These are phyloP conservation scores for Tragulus kanchil DNA, from an alignment of 2,113 vertebrate species.

Conservation along the genomic window DNA sequence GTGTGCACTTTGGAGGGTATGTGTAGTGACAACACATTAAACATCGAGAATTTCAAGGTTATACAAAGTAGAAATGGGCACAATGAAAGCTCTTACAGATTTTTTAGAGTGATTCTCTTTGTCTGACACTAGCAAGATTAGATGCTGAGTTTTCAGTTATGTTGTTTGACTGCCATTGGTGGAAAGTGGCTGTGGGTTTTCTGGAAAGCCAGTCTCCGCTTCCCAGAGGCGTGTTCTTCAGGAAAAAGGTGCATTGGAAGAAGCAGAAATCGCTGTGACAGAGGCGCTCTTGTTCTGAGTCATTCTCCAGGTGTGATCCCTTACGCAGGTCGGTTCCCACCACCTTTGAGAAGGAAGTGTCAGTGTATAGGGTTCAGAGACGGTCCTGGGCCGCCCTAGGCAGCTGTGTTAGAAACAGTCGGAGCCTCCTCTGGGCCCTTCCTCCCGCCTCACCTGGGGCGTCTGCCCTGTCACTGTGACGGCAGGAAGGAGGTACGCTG, in stretches of 20 bases:
- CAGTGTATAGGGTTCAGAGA: too few relatives aligned
- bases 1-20: too few relatives aligned
- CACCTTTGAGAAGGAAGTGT: background rate
- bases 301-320: background rate
- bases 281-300: too few relatives aligned
- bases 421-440: too few relatives aligned
- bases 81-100: background rate
- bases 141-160: background rate
- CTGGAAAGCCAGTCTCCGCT: background rate
- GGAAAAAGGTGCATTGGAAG: background rate
- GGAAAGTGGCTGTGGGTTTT: background rate
- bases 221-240: rapidly evolving
- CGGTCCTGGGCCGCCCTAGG: rapidly evolving
- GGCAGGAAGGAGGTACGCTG: background rate
- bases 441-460: too few relatives aligned
- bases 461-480: background rate
- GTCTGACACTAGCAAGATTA: background rate
- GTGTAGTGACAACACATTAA: background rate
- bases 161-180: background rate
- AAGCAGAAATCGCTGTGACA: background rate
- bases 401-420: background rate
- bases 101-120: background rate
- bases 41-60: background rate
- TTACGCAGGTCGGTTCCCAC: background rate
- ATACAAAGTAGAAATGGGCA: background rate